phyloP scores from a whole-genome alignment of 2,888 invertebrate genomes.

The Dicranocentrus wangi region DNA sequence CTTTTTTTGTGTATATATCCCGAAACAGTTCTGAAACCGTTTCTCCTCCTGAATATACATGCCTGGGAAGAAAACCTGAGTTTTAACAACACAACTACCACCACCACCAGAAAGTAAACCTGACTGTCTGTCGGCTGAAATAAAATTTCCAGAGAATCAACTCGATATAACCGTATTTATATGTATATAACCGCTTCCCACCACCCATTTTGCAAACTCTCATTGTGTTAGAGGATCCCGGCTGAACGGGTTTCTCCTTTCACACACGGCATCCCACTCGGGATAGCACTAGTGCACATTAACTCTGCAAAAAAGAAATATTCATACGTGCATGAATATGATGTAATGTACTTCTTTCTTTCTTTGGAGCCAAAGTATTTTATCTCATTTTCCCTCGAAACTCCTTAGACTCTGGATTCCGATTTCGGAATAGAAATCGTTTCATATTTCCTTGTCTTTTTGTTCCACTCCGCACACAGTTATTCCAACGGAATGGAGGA shows the following conservation, averaged over 20 bases:
- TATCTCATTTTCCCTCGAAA: neutral
- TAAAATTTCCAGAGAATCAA: too few species aligned
- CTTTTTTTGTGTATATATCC: too few species aligned
- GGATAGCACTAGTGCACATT: neutral
- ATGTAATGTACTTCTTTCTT: neutral
- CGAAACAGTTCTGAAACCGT: too few species aligned
- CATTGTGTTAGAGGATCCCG: too few species aligned
- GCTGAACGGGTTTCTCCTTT: neutral
- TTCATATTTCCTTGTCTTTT: conserved; percentile 19
- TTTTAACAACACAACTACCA: neutral
- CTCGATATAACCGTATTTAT: too few species aligned
- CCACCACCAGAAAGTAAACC: too few species aligned
- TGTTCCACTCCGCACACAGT: neutral
- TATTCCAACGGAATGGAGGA: conserved; percentile 7
- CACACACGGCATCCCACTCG: neutral
- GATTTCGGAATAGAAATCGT: conserved; percentile 29
- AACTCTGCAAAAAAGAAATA: neutral
- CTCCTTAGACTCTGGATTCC: neutral
- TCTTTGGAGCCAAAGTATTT: neutral
- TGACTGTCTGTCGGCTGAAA: too few species aligned
- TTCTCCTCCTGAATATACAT: neutral
- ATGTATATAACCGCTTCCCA: too few species aligned
- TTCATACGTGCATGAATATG: conserved; percentile 15
- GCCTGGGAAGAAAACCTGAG: neutral
- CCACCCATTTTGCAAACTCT: too few species aligned